Evolutionary conservation across 2,797 vertebrate species (phyloP).

Genomic region (Micropoecilia bifurca): DNA sequence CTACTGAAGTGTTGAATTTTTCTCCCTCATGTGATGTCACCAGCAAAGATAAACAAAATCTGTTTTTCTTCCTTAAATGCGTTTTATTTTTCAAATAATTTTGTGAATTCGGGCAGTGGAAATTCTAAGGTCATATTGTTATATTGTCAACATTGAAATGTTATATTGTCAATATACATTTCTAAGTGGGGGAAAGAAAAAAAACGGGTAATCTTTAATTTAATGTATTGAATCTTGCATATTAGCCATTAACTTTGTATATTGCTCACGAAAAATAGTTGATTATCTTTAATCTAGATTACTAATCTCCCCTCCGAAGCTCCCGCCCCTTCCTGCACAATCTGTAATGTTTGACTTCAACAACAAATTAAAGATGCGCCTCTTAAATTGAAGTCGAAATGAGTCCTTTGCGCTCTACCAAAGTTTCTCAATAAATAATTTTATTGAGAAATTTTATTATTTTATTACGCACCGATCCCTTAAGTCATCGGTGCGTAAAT

Average conservation of each 20-base stretch:
- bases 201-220: no score
- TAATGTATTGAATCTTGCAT: conserved; percentile 48
- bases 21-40: not conserved
- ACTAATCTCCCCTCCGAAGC: not conserved
- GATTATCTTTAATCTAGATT: conserved; percentile 69
- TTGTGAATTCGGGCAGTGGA: not conserved
- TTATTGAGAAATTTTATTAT: no score
- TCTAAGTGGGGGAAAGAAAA: not conserved
- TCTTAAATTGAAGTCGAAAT: not conserved
- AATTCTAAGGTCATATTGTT: not conserved
- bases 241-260: conserved; percentile 69
- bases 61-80: not conserved
- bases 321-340: conserved; percentile 23
- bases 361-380: not conserved
- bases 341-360: not conserved
- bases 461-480: no score
- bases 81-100: not conserved
- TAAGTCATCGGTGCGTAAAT: conserved; percentile 20
- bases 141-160: no score
- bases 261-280: conserved; percentile 73
- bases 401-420: not conserved
- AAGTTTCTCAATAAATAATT: not conserved
- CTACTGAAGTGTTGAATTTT: not conserved
- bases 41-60: not conserved
- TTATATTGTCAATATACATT: not conserved